These are phyloP conservation scores for Cyphomyrus discorhynchus DNA, from an alignment of 2,113 vertebrate species.

Conservation along the genomic window DNA sequence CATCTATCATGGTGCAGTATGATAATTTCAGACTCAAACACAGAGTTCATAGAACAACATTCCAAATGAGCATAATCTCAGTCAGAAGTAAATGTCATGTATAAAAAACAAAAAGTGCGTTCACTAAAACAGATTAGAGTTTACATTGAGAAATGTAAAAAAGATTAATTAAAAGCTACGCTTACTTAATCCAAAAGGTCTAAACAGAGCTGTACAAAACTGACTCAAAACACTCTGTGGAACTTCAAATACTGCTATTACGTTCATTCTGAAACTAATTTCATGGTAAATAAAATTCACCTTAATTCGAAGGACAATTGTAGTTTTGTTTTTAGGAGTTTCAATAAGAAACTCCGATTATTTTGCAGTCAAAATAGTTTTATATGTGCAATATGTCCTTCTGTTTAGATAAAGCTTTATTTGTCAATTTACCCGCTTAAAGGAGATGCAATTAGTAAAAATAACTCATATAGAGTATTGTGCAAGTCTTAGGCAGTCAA, in stretches of 20 bases:
- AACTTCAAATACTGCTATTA: background rate
- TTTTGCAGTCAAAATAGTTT: background rate
- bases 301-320: background rate
- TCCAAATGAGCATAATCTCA: background rate
- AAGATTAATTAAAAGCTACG: background rate
- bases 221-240: background rate
- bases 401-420: background rate
- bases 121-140: background rate
- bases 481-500: background rate
- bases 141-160: background rate
- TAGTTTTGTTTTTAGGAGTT: background rate
- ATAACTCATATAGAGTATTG: background rate
- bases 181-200: background rate
- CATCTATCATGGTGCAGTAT: background rate
- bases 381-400: background rate
- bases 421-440: background rate
- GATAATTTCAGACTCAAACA: background rate
- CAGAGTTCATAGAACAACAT: background rate
- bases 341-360: background rate
- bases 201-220: background rate
- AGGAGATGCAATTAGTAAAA: background rate
- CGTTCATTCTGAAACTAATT: background rate
- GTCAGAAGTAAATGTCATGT: background rate
- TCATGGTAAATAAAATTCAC: background rate
- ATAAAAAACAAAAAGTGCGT: background rate